Evolutionary conservation across 2,797 vertebrate genomes (phyloP).

Genomic region (Amazona finschi): DNA sequence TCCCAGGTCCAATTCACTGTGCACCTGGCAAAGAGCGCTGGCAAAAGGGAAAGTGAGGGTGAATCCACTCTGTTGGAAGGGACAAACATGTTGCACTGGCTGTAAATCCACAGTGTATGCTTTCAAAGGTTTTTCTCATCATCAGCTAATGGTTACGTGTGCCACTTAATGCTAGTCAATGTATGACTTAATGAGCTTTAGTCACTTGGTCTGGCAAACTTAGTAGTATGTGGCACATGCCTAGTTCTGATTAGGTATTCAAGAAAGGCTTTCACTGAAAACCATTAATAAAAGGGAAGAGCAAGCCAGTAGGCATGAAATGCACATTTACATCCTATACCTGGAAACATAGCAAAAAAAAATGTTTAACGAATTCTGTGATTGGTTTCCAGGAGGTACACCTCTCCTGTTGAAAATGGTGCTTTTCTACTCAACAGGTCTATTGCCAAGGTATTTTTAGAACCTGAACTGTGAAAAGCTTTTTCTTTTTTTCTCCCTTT

Average conservation of each 20-base stretch:
- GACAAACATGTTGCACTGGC: neutral
- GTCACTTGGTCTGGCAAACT: neutral
- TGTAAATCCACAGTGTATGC: neutral
- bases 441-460: conserved; percentile 45
- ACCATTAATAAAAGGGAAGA: neutral
- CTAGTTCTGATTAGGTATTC: neutral
- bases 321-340: neutral
- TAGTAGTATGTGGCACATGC: neutral
- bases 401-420: neutral
- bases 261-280: neutral
- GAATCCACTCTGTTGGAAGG: neutral
- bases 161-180: neutral
- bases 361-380: neutral
- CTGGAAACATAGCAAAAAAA: neutral
- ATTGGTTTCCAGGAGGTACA: neutral
- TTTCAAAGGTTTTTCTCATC: neutral
- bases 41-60: neutral
- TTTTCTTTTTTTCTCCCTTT: neutral
- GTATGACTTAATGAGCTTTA: neutral
- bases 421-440: neutral
- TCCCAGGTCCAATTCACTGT: neutral
- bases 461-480: conserved; percentile 17
- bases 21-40: neutral
- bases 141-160: neutral
- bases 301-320: neutral